These are phyloP conservation scores for Brachionus rotundiformis DNA, from an alignment of 1,140 invertebrate genomes.

Conservation along the genomic window DNA sequence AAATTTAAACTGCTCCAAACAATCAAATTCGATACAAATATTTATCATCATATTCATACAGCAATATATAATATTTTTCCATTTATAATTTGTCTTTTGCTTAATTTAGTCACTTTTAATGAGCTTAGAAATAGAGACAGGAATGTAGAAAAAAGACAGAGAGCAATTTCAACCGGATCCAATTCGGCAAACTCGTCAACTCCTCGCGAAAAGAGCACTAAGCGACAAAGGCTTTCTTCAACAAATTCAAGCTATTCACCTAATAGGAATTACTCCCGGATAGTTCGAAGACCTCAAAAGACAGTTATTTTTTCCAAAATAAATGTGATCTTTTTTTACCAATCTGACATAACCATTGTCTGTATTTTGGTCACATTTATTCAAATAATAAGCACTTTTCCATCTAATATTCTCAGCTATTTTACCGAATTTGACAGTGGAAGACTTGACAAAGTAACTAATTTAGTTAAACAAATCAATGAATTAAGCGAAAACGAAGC, in stretches of 20 bases:
- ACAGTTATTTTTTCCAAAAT: not conserved
- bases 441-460: not conserved
- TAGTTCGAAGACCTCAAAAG: not conserved
- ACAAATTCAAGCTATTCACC: slow-evolving; percentile 16
- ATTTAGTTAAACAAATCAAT: not conserved
- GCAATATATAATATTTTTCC: slow-evolving; percentile 6
- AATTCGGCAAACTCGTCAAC: not conserved
- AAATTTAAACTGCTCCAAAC: not conserved
- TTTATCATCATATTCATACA: slow-evolving; percentile 22
- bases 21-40: not conserved
- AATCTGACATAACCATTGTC: not conserved
- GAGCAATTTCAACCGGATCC: not conserved
- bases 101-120: not conserved
- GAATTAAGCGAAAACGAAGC: not conserved
- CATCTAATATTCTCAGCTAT: slow-evolving; percentile 4
- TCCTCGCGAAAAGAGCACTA: not conserved
- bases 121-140: not conserved
- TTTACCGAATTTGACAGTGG: slow-evolving; percentile 6
- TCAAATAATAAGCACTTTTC: slow-evolving; percentile 22
- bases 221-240: not conserved
- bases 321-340: slow-evolving; percentile 13
- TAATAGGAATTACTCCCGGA: not conserved
- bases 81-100: not conserved
- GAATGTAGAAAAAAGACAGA: not conserved
- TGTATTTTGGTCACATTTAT: slow-evolving; percentile 18